phyloP scores from a whole-genome alignment of 1,140 invertebrate genomes.

The Bombus polaris region DNA sequence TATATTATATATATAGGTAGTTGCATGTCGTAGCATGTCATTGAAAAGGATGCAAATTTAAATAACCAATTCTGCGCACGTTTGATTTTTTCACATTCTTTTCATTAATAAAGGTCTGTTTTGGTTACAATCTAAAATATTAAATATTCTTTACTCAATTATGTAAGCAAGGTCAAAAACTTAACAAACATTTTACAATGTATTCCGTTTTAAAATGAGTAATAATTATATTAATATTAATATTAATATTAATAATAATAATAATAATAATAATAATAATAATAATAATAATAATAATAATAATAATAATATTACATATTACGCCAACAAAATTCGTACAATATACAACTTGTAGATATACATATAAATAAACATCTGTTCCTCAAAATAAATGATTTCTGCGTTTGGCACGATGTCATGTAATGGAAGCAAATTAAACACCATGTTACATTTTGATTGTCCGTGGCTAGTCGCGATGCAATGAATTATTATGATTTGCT shows the following conservation, averaged over 20 bases:
- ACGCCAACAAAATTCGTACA: constrained; percentile 72
- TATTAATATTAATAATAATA: constrained; percentile 71
- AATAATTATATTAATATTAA: constrained; percentile 74
- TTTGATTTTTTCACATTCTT: constrained; percentile 52
- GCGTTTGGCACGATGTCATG: constrained; percentile 77
- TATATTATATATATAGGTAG: constrained; percentile 8
- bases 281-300: constrained; percentile 38
- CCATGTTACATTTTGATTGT: constrained; percentile 78
- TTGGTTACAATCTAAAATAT: constrained; percentile 81
- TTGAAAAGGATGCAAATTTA: constrained; percentile 26
- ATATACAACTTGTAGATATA: constrained; percentile 64
- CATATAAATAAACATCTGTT: constrained; percentile 59
- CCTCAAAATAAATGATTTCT: constrained; percentile 68
- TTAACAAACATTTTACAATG: constrained; percentile 83
- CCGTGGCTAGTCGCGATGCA: constrained; percentile 71
- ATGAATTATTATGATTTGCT: constrained; percentile 57
- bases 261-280: constrained; percentile 58
- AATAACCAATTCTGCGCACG: constrained; percentile 49
- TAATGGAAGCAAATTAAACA: constrained; percentile 79
- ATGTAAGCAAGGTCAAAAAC: constrained; percentile 82
- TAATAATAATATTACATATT: constrained; percentile 68
- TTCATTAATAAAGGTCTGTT: constrained; percentile 76
- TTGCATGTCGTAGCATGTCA: neutral
- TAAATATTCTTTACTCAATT: constrained; percentile 76
- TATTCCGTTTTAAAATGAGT: constrained; percentile 77